Base-by-base conservation (phyloP, 1,140 invertebrate genomes). In the Pentalonia nigronervosa region DNA sequence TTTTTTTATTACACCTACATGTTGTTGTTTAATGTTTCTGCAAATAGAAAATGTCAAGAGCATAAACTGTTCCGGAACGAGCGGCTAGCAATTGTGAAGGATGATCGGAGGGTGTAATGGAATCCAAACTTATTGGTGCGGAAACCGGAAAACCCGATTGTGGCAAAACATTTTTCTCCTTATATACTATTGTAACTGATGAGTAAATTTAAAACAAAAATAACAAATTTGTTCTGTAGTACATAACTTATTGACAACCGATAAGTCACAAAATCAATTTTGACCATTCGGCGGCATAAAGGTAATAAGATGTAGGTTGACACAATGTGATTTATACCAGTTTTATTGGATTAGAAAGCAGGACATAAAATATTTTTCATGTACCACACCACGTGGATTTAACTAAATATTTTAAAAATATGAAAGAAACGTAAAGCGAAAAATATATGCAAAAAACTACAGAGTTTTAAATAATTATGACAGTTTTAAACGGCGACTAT, bases 131-230 rank as follows among this genome's bases (percentile, higher is more conserved):
- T 91, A 92, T 92, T n/a, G n/a, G 89, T 90, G 56, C 91, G 47
- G 76, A 92, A 92, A 92, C 76, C 91, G 67, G 91, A 92, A 91
- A 92, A 84, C 47, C n/a, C 47, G 76, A 92, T 50, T 36, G n/a
- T 48, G 47, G n/a, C n/a, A 11, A 91, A 83, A 81, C 76, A 34
- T 92, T 92, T 50, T n/a, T 6, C 30, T 34, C 91, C 76, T 48
- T 48, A 53, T 17, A n/a, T 47, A n/a, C 25, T 21, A 47, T 81
- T 47, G n/a, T 47, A 45, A 67, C 4, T 67, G 3, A 89, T n/a
- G n/a, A 53, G 8, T 53, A 36, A 53, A 89, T 50, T 23, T 0
- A 14, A 53, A 53, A 8, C 30, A 53, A 53, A 89, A 30, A 48
- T n/a, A 88, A 3, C 17, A 21, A 48, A 48, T 47, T 88, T 2